Evolutionary conservation across 2,888 invertebrate genomes (phyloP).

Genomic region (Platynereis dumerilii): DNA sequence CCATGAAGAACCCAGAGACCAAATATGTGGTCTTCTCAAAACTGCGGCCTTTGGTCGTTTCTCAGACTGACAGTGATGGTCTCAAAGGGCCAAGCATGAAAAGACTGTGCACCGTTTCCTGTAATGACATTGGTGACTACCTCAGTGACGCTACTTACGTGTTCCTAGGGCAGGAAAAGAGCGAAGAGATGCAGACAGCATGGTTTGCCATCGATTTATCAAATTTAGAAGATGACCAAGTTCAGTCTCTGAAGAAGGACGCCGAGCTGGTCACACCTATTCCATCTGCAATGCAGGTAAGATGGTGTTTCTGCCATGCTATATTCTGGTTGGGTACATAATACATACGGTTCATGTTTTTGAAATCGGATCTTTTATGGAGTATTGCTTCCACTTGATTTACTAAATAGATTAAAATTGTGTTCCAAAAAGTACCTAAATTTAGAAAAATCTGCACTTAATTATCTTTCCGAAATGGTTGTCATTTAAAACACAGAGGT

Average conservation of each 20-base stretch:
- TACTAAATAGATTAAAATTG: too few species aligned
- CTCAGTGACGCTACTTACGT: constrained; percentile 44
- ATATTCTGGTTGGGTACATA: too few species aligned
- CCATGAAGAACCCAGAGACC: constrained; percentile 42
- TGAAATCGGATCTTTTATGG: too few species aligned
- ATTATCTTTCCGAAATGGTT: too few species aligned
- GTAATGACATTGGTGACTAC: constrained; percentile 41
- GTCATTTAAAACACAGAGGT: too few species aligned
- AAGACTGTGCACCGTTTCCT: constrained; percentile 15
- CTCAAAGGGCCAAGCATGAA: neutral
- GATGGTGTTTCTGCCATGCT: constrained; percentile 39
- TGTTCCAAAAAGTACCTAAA: too few species aligned
- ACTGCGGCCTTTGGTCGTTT: constrained; percentile 42
- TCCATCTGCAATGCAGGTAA: constrained; percentile 45
- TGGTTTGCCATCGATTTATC: constrained; percentile 55
- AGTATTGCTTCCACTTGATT: too few species aligned
- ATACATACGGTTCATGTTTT: too few species aligned
- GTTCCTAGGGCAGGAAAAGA: constrained; percentile 51
- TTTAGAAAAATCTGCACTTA: too few species aligned
- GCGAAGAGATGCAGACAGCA: constrained; percentile 29
- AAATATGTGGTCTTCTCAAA: constrained; percentile 54
- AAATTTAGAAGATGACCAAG: constrained; percentile 22
- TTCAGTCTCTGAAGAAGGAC: too few species aligned
- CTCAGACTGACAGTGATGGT: neutral
- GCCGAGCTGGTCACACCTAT: constrained; percentile 6